Evolutionary conservation across 2,888 invertebrate genomes (phyloP).

Genomic region (Aphrophora alni): DNA sequence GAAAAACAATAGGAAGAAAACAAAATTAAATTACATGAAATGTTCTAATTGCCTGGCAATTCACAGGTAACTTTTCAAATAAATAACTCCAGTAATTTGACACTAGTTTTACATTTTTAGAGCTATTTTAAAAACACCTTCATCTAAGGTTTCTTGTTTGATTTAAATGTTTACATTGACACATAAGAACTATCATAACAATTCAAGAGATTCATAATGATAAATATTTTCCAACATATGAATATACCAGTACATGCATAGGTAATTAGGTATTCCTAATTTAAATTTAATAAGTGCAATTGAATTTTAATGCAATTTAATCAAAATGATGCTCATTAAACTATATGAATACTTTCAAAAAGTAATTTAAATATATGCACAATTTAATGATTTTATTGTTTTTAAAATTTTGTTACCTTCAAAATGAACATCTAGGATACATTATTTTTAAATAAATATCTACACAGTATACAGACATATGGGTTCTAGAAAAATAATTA

Average conservation of each 20-base stretch:
- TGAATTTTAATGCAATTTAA: not conserved
- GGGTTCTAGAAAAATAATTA: too few species aligned
- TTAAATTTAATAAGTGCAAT: not conserved
- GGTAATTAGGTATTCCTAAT: not conserved
- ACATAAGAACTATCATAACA: not conserved
- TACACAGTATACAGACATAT: too few species aligned
- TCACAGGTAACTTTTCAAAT: not conserved
- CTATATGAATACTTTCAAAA: not conserved
- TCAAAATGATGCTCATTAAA: not conserved
- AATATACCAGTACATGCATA: not conserved
- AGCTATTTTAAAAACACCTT: too few species aligned
- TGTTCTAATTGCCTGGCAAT: not conserved
- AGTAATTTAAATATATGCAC: not conserved
- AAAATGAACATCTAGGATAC: too few species aligned
- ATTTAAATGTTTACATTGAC: not conserved
- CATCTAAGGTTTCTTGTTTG: too few species aligned
- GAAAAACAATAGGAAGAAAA: not conserved
- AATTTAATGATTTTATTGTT: not conserved
- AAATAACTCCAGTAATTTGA: not conserved
- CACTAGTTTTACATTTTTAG: not conserved
- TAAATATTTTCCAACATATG: not conserved
- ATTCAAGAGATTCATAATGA: not conserved
- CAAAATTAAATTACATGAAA: not conserved
- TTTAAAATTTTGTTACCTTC: too few species aligned
- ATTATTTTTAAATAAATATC: too few species aligned